These are phyloP conservation scores for Eutrigla gurnardus DNA, from an alignment of 2,797 vertebrate species.

Conservation along the genomic window DNA sequence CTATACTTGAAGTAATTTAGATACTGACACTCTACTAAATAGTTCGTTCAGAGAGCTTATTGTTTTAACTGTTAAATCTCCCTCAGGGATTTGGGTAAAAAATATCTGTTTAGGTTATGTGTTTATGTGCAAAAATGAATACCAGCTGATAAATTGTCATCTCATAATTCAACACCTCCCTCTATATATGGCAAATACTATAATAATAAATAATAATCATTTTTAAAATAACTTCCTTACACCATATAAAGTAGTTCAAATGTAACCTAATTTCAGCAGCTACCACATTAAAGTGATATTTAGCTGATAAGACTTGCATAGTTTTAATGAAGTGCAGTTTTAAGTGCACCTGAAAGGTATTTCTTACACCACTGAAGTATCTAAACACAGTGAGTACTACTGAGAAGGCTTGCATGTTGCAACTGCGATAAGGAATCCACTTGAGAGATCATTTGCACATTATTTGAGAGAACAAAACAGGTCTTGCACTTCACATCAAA, in stretches of 20 bases:
- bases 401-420: neutral
- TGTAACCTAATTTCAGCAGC: neutral
- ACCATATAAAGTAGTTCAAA: neutral
- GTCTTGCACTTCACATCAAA: slow-evolving; percentile 22
- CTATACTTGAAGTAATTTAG: neutral
- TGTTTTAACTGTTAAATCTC: neutral
- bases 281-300: neutral
- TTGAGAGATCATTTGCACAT: slow-evolving; percentile 46
- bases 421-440: neutral
- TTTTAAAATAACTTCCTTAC: neutral
- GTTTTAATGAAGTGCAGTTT: neutral
- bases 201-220: neutral
- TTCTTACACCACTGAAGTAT: neutral
- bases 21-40: neutral
- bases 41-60: neutral
- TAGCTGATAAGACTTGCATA: neutral
- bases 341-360: neutral
- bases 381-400: neutral
- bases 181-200: neutral
- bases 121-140: neutral
- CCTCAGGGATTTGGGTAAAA: neutral
- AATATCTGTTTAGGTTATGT: neutral
- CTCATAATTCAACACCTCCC: neutral
- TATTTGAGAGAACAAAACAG: slow-evolving; percentile 31
- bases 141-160: neutral